phyloP scores from a whole-genome alignment of 1,140 invertebrate species.

The Cherax quadricarinatus region DNA sequence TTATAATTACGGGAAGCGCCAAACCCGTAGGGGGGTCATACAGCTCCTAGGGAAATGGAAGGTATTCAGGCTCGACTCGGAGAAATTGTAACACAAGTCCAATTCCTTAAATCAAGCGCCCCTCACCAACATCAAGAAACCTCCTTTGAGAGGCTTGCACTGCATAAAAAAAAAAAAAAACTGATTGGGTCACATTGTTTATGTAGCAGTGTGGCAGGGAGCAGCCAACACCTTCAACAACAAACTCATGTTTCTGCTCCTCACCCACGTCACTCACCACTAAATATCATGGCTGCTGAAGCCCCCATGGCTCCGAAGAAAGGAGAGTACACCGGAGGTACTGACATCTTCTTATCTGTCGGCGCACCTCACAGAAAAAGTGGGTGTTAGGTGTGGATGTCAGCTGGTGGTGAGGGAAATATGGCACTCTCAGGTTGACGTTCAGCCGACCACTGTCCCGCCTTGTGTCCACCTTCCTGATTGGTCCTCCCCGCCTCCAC shows the following conservation, averaged over 20 bases:
- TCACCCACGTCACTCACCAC: conserved; percentile 22
- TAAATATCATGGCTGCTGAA: conserved; percentile 55
- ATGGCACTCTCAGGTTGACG: conserved; percentile 22
- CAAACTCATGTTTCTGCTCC: neutral
- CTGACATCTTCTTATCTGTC: conserved; percentile 18
- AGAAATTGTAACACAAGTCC: too few relatives aligned
- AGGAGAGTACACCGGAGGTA: conserved; percentile 32
- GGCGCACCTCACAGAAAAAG: conserved; percentile 5
- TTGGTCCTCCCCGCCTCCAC: neutral
- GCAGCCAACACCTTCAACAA: neutral
- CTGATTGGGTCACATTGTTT: neutral
- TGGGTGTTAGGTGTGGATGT: too few relatives aligned
- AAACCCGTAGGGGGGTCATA: too few relatives aligned
- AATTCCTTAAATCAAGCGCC: too few relatives aligned
- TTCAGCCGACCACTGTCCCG: neutral
- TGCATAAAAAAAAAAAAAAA: neutral
- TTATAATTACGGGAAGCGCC: too few relatives aligned
- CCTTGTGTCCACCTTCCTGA: neutral
- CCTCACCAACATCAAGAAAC: too few relatives aligned
- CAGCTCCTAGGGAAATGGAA: too few relatives aligned
- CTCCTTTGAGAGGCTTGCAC: too few relatives aligned
- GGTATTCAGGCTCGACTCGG: too few relatives aligned
- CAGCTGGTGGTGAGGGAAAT: neutral
- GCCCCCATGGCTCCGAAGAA: conserved; percentile 58
- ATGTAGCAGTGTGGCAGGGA: neutral